Conservation (phyloP, 2,113 vertebrate genomes). For the Passer montanus region DNA sequence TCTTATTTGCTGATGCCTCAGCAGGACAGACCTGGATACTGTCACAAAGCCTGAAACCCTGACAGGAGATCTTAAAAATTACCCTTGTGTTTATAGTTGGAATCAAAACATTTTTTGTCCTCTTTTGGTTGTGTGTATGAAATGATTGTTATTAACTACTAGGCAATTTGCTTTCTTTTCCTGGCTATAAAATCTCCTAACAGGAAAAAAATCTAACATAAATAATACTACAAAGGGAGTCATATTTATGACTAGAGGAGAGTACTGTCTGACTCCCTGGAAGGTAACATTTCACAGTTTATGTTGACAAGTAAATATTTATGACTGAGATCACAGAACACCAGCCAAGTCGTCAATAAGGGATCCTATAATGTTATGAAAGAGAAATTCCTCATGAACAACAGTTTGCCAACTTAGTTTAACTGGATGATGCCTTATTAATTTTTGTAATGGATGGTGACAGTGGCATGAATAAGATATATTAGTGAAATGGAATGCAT, state of each 20-base stretch:
- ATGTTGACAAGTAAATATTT: constrained; percentile 54
- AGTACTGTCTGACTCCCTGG: neutral
- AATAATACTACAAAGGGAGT: constrained; percentile 8
- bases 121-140: neutral
- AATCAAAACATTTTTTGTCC: neutral
- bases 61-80: neutral
- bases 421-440: constrained; percentile 50
- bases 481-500: constrained; percentile 40
- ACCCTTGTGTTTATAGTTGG: neutral
- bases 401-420: neutral
- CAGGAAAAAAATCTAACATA: neutral
- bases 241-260: constrained; percentile 18
- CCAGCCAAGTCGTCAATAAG: neutral
- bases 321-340: neutral
- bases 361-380: neutral
- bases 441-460: constrained; percentile 61
- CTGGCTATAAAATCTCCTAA: neutral
- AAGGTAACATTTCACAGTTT: constrained; percentile 22
- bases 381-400: neutral
- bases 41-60: neutral
- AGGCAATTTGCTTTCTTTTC: constrained; percentile 8
- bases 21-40: neutral
- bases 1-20: neutral
- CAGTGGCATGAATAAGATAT: constrained; percentile 55
- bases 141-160: neutral